A percentile compares a stretch with the other conserved stretches of the same genome.
Conservation (phyloP, 1,140 invertebrate species). For the Anoplophora glabripennis region DNA sequence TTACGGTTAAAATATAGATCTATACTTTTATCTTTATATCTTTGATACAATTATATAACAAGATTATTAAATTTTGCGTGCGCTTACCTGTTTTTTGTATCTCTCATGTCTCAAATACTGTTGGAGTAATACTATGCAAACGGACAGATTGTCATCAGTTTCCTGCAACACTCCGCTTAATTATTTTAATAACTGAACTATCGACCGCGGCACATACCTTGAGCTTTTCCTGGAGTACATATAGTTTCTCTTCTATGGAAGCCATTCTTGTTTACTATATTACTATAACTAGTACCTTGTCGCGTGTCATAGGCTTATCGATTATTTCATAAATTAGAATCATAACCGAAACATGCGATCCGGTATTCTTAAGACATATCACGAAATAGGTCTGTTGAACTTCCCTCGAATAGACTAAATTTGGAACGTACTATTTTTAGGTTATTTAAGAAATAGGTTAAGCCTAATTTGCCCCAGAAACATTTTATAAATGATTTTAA, state of each 20-base stretch:
- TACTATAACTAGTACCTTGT: constrained; percentile 13
- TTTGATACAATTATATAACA: too few relatives aligned
- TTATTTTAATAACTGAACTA: background rate
- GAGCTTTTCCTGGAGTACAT: constrained; percentile 33
- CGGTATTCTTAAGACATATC: background rate
- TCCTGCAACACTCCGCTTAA: constrained; percentile 27
- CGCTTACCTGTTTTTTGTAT: constrained; percentile 11
- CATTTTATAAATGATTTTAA: too few relatives aligned
- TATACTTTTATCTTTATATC: too few relatives aligned
- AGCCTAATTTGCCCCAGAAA: too few relatives aligned
- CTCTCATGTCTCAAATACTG: constrained; percentile 35
- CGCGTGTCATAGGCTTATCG: constrained; percentile 39
- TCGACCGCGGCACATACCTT: constrained; percentile 24
- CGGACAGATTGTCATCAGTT: constrained; percentile 34
- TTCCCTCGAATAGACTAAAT: too few relatives aligned
- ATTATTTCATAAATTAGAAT: constrained; percentile 39
- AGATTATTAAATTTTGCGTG: too few relatives aligned
- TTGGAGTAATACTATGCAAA: constrained; percentile 37
- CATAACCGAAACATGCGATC: constrained; percentile 30
- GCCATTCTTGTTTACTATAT: constrained; percentile 19
- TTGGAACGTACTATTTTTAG: too few relatives aligned
- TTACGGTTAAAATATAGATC: too few relatives aligned
- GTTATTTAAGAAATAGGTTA: too few relatives aligned
- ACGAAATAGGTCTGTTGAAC: too few relatives aligned
- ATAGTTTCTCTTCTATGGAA: constrained; percentile 35